A percentile compares a stretch with the other conserved stretches of the same genome.
phyloP scores from a whole-genome alignment of 2,888 invertebrate genomes.

The Callinectes sapidus region DNA sequence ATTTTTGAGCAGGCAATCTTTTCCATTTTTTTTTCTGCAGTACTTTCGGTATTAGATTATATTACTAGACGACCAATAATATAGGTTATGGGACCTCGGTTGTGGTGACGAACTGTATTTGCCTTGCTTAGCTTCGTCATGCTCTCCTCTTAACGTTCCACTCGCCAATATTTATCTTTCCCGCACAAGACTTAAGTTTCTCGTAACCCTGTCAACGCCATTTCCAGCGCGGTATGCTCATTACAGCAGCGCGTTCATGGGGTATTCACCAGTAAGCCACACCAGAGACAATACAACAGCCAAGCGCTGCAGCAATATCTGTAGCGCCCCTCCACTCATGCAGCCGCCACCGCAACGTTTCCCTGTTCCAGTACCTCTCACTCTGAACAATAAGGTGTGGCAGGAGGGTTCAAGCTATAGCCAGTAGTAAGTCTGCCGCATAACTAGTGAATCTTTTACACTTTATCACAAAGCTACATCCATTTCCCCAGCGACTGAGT shows the following conservation, averaged over 20 bases:
- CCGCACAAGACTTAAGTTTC: background rate
- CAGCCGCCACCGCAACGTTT: background rate
- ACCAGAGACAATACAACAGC: background rate
- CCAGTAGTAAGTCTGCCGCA: constrained; percentile 34
- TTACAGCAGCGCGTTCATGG: background rate
- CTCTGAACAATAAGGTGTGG: constrained; percentile 16
- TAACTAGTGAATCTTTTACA: constrained; percentile 40
- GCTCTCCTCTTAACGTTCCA: background rate
- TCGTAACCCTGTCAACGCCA: background rate
- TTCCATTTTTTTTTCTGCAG: too few species aligned
- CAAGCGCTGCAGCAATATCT: background rate
- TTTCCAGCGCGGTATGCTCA: background rate
- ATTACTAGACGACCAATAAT: too few species aligned
- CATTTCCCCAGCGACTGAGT: constrained; percentile 13
- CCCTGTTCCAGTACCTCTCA: background rate
- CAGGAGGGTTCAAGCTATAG: background rate
- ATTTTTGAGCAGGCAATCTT: too few species aligned
- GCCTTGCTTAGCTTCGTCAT: background rate
- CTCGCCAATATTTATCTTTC: background rate
- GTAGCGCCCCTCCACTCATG: background rate
- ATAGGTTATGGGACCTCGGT: too few species aligned
- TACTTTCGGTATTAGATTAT: too few species aligned
- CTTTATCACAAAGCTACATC: background rate
- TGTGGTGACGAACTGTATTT: background rate
- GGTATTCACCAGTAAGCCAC: background rate